phyloP scores from a whole-genome alignment of 2,888 invertebrate genomes.

The Nomada fabriciana region DNA sequence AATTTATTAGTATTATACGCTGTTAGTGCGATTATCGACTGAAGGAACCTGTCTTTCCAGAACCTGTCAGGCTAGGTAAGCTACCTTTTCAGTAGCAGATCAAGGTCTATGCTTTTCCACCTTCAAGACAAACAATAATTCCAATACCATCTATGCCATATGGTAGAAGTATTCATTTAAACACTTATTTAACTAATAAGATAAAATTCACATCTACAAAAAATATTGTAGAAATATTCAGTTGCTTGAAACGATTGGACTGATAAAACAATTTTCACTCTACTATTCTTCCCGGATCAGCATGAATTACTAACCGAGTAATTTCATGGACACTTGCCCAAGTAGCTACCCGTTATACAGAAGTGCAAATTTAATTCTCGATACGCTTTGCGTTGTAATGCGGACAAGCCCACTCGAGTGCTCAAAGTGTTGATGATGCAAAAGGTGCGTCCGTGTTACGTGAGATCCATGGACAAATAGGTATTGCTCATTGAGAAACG shows the following conservation, averaged over 20 bases:
- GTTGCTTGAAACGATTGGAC: conserved; percentile 39
- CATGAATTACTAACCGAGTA: conserved; percentile 65
- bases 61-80: background rate
- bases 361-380: conserved; percentile 68
- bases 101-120: background rate
- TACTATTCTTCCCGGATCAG: conserved; percentile 59
- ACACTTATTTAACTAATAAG: background rate
- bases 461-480: conserved; percentile 65
- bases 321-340: conserved; percentile 70
- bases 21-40: conserved; percentile 36
- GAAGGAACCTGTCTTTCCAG: conserved; percentile 45
- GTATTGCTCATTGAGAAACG: background rate
- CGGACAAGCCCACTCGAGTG: conserved; percentile 37
- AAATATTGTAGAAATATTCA: background rate
- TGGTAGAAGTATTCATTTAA: too few species aligned
- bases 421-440: conserved; percentile 28
- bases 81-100: conserved; percentile 22
- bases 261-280: conserved; percentile 51
- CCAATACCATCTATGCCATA: too few species aligned
- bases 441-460: conserved; percentile 58
- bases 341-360: conserved; percentile 60
- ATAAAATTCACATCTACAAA: background rate
- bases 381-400: conserved; percentile 41
- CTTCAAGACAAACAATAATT: background rate
- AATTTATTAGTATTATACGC: background rate